A percentile compares a stretch with the other conserved stretches of the same genome.
Evolutionary conservation across 2,888 invertebrate species (phyloP).

Genomic region (Eurytoma californica): DNA sequence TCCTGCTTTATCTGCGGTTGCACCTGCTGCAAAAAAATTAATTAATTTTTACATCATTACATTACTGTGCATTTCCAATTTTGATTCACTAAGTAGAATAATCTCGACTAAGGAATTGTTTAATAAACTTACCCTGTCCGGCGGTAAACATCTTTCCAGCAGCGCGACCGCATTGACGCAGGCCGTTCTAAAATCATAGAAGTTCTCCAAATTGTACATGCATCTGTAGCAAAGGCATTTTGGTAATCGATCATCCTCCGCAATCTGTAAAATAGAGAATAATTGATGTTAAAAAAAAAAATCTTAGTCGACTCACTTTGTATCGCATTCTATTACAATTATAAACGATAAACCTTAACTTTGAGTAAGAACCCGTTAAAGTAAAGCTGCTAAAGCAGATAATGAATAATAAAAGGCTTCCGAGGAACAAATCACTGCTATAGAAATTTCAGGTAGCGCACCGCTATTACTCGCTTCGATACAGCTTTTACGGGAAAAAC

Average conservation of each 20-base stretch:
- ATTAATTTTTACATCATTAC: neutral
- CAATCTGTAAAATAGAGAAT: slow-evolving; percentile 68
- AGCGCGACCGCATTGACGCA: slow-evolving; percentile 74
- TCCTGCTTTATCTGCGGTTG: slow-evolving; percentile 45
- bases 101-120: no score
- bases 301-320: no score
- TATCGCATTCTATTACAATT: neutral
- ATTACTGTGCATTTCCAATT: neutral
- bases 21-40: neutral
- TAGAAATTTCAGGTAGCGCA: no score
- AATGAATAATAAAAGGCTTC: no score
- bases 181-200: slow-evolving; percentile 75
- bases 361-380: no score
- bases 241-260: slow-evolving; percentile 74
- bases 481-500: neutral
- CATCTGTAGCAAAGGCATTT: slow-evolving; percentile 76
- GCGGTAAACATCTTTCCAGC: slow-evolving; percentile 69
- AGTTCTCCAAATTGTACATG: slow-evolving; percentile 76
- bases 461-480: neutral
- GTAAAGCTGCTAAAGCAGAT: no score
- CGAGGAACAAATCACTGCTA: no score
- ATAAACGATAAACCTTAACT: no score
- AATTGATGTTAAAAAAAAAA: neutral
- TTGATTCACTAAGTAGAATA: neutral
- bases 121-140: slow-evolving; percentile 65